These are phyloP conservation scores for Harpagifer antarcticus DNA, from an alignment of 2,797 vertebrate genomes.

Conservation along the genomic window DNA sequence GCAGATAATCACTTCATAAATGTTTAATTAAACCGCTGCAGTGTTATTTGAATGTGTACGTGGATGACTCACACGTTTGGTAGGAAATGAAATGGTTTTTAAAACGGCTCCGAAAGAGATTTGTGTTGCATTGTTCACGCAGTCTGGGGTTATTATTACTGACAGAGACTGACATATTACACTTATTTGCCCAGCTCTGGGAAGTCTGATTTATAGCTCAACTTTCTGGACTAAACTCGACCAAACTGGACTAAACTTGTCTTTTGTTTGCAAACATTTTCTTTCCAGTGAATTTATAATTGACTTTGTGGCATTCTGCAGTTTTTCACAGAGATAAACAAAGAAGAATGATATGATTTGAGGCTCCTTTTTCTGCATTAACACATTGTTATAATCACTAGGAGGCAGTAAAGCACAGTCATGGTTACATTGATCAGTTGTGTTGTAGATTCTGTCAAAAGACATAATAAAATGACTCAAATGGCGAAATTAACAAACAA, in stretches of 20 bases:
- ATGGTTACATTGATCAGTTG: conserved; percentile 8
- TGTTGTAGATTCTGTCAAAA: conserved; percentile 5
- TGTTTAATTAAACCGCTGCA: conserved; percentile 61
- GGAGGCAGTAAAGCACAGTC: conserved; percentile 38
- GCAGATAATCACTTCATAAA: conserved; percentile 59
- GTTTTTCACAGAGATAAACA: neutral
- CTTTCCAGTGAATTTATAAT: conserved; percentile 30
- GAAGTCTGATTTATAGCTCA: conserved; percentile 6
- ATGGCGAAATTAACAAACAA: neutral
- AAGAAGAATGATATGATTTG: too few relatives aligned
- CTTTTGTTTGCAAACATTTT: conserved; percentile 22
- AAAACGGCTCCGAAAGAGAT: neutral
- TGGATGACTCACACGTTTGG: conserved; percentile 30
- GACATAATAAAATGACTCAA: conserved; percentile 15
- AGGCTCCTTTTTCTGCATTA: neutral
- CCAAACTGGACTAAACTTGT: neutral
- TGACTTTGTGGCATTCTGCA: neutral
- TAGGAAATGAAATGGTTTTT: conserved; percentile 20
- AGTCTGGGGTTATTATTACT: conserved; percentile 60
- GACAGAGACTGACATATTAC: conserved; percentile 58
- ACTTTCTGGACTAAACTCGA: too few relatives aligned
- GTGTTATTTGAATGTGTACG: neutral
- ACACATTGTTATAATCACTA: conserved; percentile 6
- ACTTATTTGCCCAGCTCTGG: conserved; percentile 68
- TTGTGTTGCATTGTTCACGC: conserved; percentile 1